Percentiles rank a stretch among this genome's conserved stretches.
These are phyloP conservation scores for Hyposmocoma kahamanoa DNA, from an alignment of 1,140 invertebrate species.

Conservation along the genomic window DNA sequence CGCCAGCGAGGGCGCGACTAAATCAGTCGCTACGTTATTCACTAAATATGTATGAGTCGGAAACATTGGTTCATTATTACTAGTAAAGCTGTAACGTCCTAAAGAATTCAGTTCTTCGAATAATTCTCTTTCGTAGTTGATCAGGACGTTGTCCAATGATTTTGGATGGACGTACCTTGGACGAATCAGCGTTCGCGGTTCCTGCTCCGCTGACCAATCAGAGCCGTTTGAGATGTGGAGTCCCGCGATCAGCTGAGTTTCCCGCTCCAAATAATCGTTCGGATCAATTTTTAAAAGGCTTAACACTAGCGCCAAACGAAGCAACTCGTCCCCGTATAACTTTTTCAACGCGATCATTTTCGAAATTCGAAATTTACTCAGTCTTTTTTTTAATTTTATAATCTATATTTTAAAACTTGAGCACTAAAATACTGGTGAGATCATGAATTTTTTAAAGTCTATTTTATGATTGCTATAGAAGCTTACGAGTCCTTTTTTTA, in stretches of 20 bases:
- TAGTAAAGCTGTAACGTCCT: conserved; percentile 58
- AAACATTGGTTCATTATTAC: conserved; percentile 44
- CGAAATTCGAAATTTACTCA: conserved; percentile 7
- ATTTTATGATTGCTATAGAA: conserved; percentile 25
- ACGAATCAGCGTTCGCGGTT: conserved; percentile 70
- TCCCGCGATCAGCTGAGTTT: conserved; percentile 63
- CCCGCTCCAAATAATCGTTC: conserved; percentile 77
- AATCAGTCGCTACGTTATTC: conserved; percentile 57
- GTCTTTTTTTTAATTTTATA: conserved; percentile 19
- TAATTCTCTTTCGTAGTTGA: conserved; percentile 82
- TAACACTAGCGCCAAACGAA: conserved; percentile 85
- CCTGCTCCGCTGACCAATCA: conserved; percentile 76
- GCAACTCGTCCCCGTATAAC: conserved; percentile 83
- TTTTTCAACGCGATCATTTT: conserved; percentile 84
- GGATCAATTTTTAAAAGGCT: conserved; percentile 85
- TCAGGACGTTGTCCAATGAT: conserved; percentile 80
- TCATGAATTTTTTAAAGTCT: conserved; percentile 30
- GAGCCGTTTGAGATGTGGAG: conserved; percentile 79
- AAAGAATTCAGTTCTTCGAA: conserved; percentile 84
- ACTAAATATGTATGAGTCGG: conserved; percentile 65
- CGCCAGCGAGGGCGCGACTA: conserved; percentile 42
- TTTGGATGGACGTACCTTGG: conserved; percentile 82
- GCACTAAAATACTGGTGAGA: conserved; percentile 64
- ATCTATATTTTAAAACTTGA: conserved; percentile 34
- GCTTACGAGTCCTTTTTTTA: conserved; percentile 39